phyloP scores from a whole-genome alignment of 37 sponge, comb jelly and placozoan species.

The Agelas oroides region DNA sequence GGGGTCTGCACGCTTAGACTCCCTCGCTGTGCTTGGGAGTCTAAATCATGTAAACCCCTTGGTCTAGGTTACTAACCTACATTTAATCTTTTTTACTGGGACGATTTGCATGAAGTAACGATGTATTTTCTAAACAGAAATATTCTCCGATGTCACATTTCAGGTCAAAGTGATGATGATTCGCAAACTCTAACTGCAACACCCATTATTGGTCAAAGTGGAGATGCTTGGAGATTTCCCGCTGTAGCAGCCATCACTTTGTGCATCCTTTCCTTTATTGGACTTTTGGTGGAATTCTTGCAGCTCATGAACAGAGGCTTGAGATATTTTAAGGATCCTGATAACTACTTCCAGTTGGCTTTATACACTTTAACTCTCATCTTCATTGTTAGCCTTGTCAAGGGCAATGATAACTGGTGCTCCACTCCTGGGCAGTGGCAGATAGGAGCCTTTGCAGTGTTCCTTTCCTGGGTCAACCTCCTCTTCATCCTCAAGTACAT shows the following conservation, averaged over 20 bases:
- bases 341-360: constrained; percentile 32
- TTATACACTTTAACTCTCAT: background rate
- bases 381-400: background rate
- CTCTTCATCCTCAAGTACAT: constrained; percentile 17
- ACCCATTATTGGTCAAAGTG: too few relatives aligned
- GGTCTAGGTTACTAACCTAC: too few relatives aligned
- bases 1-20: too few relatives aligned
- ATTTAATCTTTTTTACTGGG: too few relatives aligned
- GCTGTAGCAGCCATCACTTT: background rate
- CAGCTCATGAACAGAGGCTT: background rate
- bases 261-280: background rate
- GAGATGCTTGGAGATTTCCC: too few relatives aligned
- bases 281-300: constrained; percentile 4
- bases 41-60: too few relatives aligned
- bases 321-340: constrained; percentile 28
- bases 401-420: constrained; percentile 5
- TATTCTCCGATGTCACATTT: too few relatives aligned
- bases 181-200: too few relatives aligned
- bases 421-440: constrained; percentile 22
- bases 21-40: too few relatives aligned
- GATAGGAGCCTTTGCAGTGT: constrained; percentile 35
- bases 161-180: too few relatives aligned
- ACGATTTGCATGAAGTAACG: too few relatives aligned
- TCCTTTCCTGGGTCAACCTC: constrained; percentile 44
- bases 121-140: too few relatives aligned